Conservation (phyloP, 2,113 vertebrate genomes). For the Pterocles burchelli region DNA sequence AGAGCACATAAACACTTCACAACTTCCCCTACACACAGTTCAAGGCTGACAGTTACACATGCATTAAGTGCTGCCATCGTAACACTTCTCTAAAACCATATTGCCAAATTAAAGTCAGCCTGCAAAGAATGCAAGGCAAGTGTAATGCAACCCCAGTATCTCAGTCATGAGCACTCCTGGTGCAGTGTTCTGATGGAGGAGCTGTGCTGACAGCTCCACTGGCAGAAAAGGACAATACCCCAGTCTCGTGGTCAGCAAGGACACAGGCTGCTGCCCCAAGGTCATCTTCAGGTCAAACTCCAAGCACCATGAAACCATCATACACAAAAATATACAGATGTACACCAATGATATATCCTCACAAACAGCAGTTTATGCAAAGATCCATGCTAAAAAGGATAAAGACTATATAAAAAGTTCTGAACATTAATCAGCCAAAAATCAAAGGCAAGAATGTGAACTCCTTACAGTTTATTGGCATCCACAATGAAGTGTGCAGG, state of each 20-base stretch:
- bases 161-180: background rate
- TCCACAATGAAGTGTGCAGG: background rate
- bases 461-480: background rate
- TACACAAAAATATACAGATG: background rate
- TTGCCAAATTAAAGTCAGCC: background rate
- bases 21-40: background rate
- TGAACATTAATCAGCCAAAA: background rate
- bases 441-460: background rate
- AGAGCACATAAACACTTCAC: background rate
- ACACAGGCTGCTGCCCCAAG: constrained; percentile 17
- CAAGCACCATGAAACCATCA: accelerated
- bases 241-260: background rate
- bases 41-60: background rate
- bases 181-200: background rate
- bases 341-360: background rate
- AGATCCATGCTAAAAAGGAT: background rate
- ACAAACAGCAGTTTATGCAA: background rate
- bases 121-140: background rate
- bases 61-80: background rate
- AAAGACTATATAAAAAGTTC: background rate
- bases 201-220: constrained; percentile 11
- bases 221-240: background rate
- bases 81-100: background rate
- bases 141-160: background rate
- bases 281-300: background rate